Conservation (phyloP, 2,888 invertebrate genomes). For the Balanococcus diminutus region DNA sequence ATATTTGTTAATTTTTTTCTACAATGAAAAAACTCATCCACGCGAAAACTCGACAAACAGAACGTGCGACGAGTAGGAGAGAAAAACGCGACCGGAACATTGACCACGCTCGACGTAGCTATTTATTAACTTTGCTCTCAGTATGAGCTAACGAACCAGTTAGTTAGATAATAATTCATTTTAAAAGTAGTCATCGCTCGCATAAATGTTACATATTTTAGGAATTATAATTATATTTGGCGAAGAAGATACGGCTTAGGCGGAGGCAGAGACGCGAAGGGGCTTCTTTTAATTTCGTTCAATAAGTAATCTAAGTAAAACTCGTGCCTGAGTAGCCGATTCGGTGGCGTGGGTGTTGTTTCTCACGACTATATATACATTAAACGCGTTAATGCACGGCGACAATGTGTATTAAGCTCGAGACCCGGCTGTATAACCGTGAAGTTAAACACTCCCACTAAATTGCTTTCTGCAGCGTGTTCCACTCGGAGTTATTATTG, state of each 20-base stretch:
- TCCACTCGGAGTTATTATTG: neutral
- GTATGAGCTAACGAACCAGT: neutral
- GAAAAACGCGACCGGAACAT: neutral
- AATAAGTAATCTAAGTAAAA: neutral
- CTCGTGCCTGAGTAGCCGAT: constrained; percentile 38
- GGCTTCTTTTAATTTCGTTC: neutral
- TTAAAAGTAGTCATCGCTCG: neutral
- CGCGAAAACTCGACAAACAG: too few species aligned
- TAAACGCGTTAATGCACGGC: constrained; percentile 19
- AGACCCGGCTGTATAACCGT: neutral
- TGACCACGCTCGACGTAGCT: neutral
- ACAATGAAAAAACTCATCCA: too few species aligned
- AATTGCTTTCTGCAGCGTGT: neutral
- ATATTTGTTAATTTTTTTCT: too few species aligned
- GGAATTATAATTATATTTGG: neutral
- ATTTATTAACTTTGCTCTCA: neutral
- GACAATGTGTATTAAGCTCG: constrained; percentile 40
- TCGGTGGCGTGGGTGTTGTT: constrained; percentile 49
- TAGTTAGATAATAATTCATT: neutral
- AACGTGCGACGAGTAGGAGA: too few species aligned
- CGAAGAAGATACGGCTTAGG: neutral
- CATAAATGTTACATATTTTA: neutral
- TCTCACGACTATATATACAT: constrained; percentile 36
- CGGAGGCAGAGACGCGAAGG: neutral
- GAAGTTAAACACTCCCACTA: constrained; percentile 31